phyloP scores from a whole-genome alignment of 2,888 invertebrate species.

The Campoplex nolae region DNA sequence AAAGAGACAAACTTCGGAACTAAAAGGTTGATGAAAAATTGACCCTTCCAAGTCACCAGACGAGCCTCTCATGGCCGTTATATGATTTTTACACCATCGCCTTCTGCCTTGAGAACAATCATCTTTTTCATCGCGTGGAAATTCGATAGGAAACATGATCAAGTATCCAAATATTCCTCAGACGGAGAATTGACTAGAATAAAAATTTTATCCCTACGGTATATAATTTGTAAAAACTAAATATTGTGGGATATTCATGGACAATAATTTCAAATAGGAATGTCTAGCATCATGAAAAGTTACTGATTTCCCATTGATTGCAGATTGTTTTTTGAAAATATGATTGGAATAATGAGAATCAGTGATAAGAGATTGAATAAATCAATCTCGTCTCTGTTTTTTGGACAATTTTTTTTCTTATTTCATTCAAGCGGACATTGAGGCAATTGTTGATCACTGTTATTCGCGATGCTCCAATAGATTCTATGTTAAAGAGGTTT shows the following conservation, averaged over 20 bases:
- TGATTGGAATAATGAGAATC: not conserved
- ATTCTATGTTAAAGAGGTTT: not conserved
- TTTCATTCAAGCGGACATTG: not conserved
- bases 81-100: conserved; percentile 10
- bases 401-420: not conserved
- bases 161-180: too few relatives aligned
- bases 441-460: not conserved
- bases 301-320: not conserved
- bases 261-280: not conserved
- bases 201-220: too few relatives aligned
- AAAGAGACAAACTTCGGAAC: conserved; percentile 76
- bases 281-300: not conserved
- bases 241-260: not conserved
- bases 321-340: not conserved
- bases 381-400: not conserved
- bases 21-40: conserved; percentile 75
- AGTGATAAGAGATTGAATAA: not conserved
- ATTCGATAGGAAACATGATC: not conserved
- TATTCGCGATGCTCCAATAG: not conserved
- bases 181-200: too few relatives aligned
- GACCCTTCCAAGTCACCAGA: conserved; percentile 52
- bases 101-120: conserved; percentile 35
- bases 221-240: too few relatives aligned
- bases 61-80: not conserved
- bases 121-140: not conserved